A percentile compares a stretch with the other conserved stretches of the same genome.
Conservation (phyloP, 2,797 vertebrate genomes). For the Thamnophis elegans region DNA sequence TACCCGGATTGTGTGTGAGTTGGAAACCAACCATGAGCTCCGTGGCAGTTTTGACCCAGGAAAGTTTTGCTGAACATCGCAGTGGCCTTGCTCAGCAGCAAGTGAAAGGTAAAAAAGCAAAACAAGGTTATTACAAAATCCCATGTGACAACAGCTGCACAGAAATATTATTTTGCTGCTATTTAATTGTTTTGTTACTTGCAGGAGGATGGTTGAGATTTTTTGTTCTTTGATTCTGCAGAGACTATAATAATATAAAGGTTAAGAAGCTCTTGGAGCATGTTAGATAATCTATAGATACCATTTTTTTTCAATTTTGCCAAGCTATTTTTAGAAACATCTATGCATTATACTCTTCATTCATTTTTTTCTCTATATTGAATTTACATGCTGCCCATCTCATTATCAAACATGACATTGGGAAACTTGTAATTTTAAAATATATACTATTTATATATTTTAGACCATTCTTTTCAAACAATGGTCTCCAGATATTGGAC, state of each 20-base stretch:
- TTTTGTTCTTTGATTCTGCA: neutral
- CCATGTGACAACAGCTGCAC: neutral
- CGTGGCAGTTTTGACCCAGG: conserved; percentile 99
- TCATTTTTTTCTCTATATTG: neutral
- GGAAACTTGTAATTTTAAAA: neutral
- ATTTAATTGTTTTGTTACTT: neutral
- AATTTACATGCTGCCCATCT: neutral
- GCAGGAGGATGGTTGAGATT: neutral
- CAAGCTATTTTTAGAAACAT: neutral
- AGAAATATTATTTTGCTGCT: neutral
- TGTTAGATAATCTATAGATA: neutral
- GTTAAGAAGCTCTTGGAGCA: neutral
- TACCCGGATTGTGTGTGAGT: conserved; percentile 93
- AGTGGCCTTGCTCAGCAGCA: conserved; percentile 93
- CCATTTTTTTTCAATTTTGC: neutral
- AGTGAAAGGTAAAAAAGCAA: conserved; percentile 75
- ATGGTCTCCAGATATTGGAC: neutral
- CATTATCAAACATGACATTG: neutral
- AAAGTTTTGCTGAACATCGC: conserved; percentile 99
- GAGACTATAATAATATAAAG: neutral
- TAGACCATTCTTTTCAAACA: neutral
- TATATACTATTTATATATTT: neutral
- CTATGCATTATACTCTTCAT: neutral
- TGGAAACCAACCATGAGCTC: conserved; percentile 98
- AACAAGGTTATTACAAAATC: neutral